Conservation (phyloP, 2,797 vertebrate genomes). For the Syngnathus rostellatus region DNA sequence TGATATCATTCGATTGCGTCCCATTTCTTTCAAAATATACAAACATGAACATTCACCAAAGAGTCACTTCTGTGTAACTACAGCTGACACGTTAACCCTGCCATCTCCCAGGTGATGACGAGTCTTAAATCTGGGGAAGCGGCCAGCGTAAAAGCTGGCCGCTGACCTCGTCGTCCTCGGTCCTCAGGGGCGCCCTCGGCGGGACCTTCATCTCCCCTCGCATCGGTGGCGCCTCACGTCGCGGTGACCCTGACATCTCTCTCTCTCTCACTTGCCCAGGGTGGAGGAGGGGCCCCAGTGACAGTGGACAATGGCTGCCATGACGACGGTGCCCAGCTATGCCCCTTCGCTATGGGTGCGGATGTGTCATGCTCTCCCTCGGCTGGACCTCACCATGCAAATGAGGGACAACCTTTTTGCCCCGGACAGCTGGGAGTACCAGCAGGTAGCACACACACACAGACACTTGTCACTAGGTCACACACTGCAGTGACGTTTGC, state of each 20-base stretch:
- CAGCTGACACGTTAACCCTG: conserved; percentile 15
- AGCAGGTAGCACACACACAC: conserved; percentile 64
- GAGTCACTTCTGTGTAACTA: conserved; percentile 15
- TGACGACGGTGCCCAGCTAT: conserved; percentile 72
- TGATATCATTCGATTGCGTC: too few species aligned
- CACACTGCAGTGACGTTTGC: not conserved
- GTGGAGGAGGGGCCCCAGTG: conserved; percentile 46
- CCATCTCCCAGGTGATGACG: not conserved
- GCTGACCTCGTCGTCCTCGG: not conserved
- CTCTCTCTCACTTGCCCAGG: conserved; percentile 32
- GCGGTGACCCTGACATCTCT: conserved; percentile 24
- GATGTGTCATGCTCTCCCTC: conserved; percentile 72
- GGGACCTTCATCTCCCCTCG: not conserved
- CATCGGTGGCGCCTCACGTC: not conserved
- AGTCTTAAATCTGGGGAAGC: not conserved
- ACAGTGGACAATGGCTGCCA: conserved; percentile 63
- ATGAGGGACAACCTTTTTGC: conserved; percentile 70
- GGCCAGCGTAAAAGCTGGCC: not conserved
- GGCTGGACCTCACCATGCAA: conserved; percentile 74
- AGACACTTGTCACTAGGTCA: not conserved
- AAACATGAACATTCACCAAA: not conserved
- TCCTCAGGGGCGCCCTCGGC: not conserved
- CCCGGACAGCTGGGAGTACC: conserved; percentile 78
- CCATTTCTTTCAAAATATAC: too few species aligned
- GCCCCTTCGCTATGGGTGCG: conserved; percentile 73